Base-by-base conservation (phyloP, 2,888 invertebrate genomes). In the Petrolisthes manimaculis region DNA sequence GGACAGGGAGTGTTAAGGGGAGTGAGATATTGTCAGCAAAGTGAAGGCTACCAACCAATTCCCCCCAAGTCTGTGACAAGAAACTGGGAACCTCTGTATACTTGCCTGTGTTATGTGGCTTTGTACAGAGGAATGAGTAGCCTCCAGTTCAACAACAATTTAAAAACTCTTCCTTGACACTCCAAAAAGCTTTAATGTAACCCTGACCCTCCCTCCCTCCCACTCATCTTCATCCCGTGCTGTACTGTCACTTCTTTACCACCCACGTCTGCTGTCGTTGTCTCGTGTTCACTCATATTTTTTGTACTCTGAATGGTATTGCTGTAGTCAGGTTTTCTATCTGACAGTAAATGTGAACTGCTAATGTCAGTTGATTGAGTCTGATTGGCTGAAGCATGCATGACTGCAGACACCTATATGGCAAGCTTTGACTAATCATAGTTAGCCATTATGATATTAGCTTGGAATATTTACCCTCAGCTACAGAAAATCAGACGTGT, bases 171-270 rank as follows among this genome's bases (percentile, higher is more conserved):
- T 61, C 77, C 77, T 77, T 61, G 54, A 77, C 86, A 81, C 86
- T 81, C 67, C 21, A 24, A 79, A 67, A 61, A 86, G 86, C 86
- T 86, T 86, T 86, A 86, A 86, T 55, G 86, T 86, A 79, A 75
- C 79, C 84, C 61, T 37, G 71, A 55, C 37, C 18, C 79, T n/a
- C 5, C 54, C 53, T 8, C 79, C 55, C 55, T 55, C 18, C 55
- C 79, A 12, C 54, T 21, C 55, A 79, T n/a, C n/a, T 71, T 77
- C 51, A 51, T 51, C 77, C 6, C 6, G 4, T 77, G 51, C 77
- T 77, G 77, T 77, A 18, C 51, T 77, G 37, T 74, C 37, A 74
- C 18, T 74, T 37, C 74, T 18, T 67, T 71, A 71, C 71, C 24
- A 12, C 24, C 53, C 55, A 79, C n/a, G 79, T 55, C 55, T 79